phyloP scores from a whole-genome alignment of 2,113 vertebrate species.

The Ictalurus furcatus region DNA sequence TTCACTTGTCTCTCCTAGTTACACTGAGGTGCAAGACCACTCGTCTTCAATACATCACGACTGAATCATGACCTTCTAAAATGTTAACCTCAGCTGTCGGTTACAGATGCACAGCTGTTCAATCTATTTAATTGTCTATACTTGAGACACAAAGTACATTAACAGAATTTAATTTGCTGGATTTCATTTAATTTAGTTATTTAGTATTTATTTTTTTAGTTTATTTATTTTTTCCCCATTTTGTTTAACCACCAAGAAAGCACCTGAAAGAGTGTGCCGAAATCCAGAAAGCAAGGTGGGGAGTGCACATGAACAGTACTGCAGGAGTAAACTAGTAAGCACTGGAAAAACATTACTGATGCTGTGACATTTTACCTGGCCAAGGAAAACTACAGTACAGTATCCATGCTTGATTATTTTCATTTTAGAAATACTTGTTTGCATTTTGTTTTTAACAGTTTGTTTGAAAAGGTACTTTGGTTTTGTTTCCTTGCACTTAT shows the following conservation, averaged over 20 bases:
- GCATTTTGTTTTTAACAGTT: neutral
- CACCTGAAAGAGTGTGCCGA: neutral
- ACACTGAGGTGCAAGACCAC: neutral
- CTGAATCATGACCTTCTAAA: neutral
- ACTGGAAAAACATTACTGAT: neutral
- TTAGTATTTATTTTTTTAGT: no score
- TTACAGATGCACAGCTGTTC: neutral
- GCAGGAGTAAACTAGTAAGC: neutral
- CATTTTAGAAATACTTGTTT: neutral
- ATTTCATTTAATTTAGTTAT: neutral
- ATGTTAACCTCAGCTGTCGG: neutral
- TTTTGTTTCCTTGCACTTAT: neutral
- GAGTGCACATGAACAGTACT: neutral
- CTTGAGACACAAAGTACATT: neutral
- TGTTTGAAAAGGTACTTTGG: neutral
- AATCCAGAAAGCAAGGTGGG: neutral
- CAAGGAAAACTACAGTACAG: neutral
- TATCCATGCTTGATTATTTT: neutral
- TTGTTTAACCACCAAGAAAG: neutral
- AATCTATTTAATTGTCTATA: neutral
- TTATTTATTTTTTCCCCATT: neutral
- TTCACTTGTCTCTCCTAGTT: neutral
- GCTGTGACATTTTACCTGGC: neutral
- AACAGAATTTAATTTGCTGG: neutral
- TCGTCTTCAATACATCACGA: neutral